Evolutionary conservation across 2,888 invertebrate genomes (phyloP), one percentile per base, ranked within the genome.

Genomic region (Noctuana brunneofusca): DNA sequence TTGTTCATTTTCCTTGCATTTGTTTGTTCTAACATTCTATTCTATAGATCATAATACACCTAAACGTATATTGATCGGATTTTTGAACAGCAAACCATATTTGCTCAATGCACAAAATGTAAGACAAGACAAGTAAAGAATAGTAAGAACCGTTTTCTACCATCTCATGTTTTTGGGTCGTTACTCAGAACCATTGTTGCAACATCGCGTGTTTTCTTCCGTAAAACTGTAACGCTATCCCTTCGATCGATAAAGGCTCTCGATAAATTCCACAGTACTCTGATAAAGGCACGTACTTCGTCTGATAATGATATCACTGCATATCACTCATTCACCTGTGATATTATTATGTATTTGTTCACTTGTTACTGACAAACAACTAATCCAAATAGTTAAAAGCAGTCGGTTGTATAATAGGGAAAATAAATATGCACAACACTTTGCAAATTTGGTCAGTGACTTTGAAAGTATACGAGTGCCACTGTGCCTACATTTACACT

Each of bases 301-400:
- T 67, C 65, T 78, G 88, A 88, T 87, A 88, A 78, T 69, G 70
- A 65, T 76, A 74, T 71, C 69, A 55, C 49, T 27, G 62, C 38
- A 46, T 62, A 62, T 62, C 67, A 69, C 74, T 72, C 79, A 86
- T 87, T 86, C 80, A 84, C 78, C 78, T 75, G 73, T 71, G 70
- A 74, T 86, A 85, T 87, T 71, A 70, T 74, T 86, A 85, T 87
- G 80, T 85, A 86, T 86, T 83, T 82, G 73, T 76, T 80, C 83
- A 87, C 86, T 79, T 85, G 84, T 72, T 76, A 60, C 58, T 30
- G 9, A 30, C 27, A 58, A 63, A 22, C 27, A 62, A 3, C 2
- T 46, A 35, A 49, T 49, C 14, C 41, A 27, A 46, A 48, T 18
- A 55, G 24, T 58, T 57, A 64, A 43, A 46, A 20, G 46, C 43